Conservation (phyloP, 2,888 invertebrate genomes). For the Zaprionus bogoriensis region DNA sequence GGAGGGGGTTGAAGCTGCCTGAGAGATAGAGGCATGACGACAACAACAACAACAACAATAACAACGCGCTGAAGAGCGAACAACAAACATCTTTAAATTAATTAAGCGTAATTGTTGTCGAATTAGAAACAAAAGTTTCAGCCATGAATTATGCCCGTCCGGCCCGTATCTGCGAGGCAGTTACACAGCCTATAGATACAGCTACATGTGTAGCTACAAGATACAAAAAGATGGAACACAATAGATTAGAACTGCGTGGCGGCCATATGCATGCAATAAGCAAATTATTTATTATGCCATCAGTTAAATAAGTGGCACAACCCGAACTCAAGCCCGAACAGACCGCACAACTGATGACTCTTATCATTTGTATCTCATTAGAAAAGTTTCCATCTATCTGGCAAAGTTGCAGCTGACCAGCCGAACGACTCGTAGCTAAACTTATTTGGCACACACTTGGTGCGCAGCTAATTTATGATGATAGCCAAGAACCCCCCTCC, state of each 20-base stretch:
- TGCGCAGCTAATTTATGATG: conserved; percentile 61
- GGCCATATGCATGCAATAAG: conserved; percentile 69
- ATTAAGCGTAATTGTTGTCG: conserved; percentile 75
- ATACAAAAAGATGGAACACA: conserved; percentile 47
- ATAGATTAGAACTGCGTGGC: conserved; percentile 28
- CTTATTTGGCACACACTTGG: conserved; percentile 45
- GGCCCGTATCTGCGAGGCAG: conserved; percentile 27
- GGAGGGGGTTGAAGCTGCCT: conserved; percentile 8
- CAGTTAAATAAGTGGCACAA: conserved; percentile 64
- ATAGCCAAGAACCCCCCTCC: conserved; percentile 15
- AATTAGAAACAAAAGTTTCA: conserved; percentile 75
- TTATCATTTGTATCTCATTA: conserved; percentile 76
- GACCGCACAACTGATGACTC: conserved; percentile 56
- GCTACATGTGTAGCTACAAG: conserved; percentile 34
- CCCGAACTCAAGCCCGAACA: conserved; percentile 4
- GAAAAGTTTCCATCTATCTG: conserved; percentile 64
- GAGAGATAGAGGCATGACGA: conserved; percentile 44
- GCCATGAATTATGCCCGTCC: conserved; percentile 64
- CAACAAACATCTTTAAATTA: conserved; percentile 74
- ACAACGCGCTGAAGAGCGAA: too few relatives aligned
- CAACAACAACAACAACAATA: conserved; percentile 33
- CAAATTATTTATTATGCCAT: conserved; percentile 76
- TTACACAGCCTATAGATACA: conserved; percentile 33
- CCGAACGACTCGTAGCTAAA: conserved; percentile 17
- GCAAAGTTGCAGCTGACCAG: conserved; percentile 48